Conservation (phyloP, 2,113 vertebrate species). For the Scomber colias region DNA sequence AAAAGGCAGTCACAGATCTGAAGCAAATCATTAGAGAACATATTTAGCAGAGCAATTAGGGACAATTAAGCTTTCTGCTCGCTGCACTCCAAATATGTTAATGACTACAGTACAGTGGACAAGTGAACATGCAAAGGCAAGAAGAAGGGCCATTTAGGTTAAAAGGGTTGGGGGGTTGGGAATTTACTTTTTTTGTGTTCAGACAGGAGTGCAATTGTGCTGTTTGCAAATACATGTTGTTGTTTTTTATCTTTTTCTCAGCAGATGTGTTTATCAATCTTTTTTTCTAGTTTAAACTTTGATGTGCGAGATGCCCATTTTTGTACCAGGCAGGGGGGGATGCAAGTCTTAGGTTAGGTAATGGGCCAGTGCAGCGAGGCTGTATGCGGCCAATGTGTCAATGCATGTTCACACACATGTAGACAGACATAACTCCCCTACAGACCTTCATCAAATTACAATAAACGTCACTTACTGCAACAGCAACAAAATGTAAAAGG, state of each 20-base stretch:
- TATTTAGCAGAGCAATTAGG: constrained; percentile 93
- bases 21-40: constrained; percentile 90
- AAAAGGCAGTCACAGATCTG: constrained; percentile 89
- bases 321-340: constrained; percentile 53
- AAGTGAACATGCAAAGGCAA: constrained; percentile 84
- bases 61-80: constrained; percentile 94
- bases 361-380: constrained; percentile 65
- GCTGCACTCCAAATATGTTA: constrained; percentile 91
- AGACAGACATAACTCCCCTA: constrained; percentile 15
- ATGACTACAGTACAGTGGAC: constrained; percentile 87
- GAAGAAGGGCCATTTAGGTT: constrained; percentile 84
- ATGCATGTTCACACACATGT: constrained; percentile 13
- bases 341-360: constrained; percentile 65
- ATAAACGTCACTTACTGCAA: constrained; percentile 32
- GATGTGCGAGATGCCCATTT: constrained; percentile 71
- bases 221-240: constrained; percentile 71
- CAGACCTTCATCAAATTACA: constrained; percentile 57
- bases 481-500: constrained; percentile 6
- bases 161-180: constrained; percentile 79
- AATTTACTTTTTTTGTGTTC: constrained; percentile 54
- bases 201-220: constrained; percentile 51
- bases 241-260: constrained; percentile 42
- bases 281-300: constrained; percentile 65
- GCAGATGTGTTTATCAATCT: constrained; percentile 55
- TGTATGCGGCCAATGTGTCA: constrained; percentile 49